These are phyloP conservation scores for Aleiodes alternator DNA, from an alignment of 2,888 invertebrate species.

Conservation along the genomic window DNA sequence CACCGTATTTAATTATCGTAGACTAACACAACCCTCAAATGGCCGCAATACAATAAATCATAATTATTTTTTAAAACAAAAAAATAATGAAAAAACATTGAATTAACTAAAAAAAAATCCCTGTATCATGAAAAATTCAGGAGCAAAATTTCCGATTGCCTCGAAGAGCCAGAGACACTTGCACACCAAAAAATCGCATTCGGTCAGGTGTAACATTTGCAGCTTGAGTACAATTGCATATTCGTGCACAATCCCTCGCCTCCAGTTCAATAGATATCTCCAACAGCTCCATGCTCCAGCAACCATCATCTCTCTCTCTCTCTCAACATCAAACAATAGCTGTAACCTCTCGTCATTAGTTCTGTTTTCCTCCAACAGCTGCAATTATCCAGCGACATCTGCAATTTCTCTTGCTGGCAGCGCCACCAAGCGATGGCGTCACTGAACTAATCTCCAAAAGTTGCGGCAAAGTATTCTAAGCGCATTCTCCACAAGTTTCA, in stretches of 20 bases:
- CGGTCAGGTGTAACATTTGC: background rate
- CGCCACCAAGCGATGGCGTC: slow-evolving; percentile 17
- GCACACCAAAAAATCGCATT: background rate
- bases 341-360: slow-evolving; percentile 6
- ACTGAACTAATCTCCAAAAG: background rate
- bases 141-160: slow-evolving; percentile 10
- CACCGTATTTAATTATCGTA: slow-evolving; percentile 40
- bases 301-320: background rate
- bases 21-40: slow-evolving; percentile 14
- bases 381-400: slow-evolving; percentile 27
- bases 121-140: background rate
- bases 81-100: no score
- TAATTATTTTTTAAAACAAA: background rate
- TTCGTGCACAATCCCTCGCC: slow-evolving; percentile 25
- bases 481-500: no score
- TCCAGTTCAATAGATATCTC: slow-evolving; percentile 17
- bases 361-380: background rate
- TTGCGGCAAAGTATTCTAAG: background rate
- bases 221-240: slow-evolving; percentile 13
- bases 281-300: background rate
- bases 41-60: background rate
- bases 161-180: background rate
- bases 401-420: slow-evolving; percentile 10
- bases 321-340: background rate
- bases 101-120: background rate